Percentiles rank a stretch among this genome's conserved stretches.
Evolutionary conservation across 2,797 vertebrate genomes (phyloP).

Genomic region (Vespertilio murinus): DNA sequence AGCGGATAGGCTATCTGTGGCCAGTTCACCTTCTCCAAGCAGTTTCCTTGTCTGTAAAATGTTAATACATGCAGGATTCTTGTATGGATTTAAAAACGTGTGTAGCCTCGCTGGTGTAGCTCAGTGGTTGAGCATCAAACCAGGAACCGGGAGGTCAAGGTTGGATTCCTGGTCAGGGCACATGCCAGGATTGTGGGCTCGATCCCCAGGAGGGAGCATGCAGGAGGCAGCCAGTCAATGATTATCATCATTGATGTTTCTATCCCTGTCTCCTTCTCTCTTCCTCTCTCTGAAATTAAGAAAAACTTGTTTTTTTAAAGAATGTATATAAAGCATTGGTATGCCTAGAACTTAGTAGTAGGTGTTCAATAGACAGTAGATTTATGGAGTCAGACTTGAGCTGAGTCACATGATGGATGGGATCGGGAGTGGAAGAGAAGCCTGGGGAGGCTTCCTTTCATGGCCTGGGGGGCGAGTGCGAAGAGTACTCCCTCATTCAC

Average conservation of each 20-base stretch:
- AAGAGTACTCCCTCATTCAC: neutral
- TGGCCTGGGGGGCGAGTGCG: neutral
- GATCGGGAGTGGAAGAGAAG: neutral
- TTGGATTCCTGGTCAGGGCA: no score
- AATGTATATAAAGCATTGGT: neutral
- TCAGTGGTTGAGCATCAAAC: no score
- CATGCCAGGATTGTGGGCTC: no score
- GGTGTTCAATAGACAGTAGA: neutral
- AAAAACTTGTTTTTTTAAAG: neutral
- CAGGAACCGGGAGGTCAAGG: no score
- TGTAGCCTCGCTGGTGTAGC: no score
- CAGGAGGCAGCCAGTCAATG: no score
- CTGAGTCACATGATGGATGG: neutral
- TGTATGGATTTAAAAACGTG: neutral
- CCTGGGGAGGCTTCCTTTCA: neutral
- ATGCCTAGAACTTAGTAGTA: neutral
- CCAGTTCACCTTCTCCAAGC: neutral
- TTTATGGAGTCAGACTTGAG: conserved; percentile 10
- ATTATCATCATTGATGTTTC: no score
- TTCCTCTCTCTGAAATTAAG: no score
- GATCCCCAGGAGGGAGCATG: no score
- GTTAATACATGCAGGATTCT: neutral
- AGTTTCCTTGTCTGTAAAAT: conserved; percentile 14
- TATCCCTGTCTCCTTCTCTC: no score
- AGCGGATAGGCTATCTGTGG: neutral